Evolutionary conservation across 2,888 invertebrate genomes (phyloP).

Genomic region (Trichacis sp.): DNA sequence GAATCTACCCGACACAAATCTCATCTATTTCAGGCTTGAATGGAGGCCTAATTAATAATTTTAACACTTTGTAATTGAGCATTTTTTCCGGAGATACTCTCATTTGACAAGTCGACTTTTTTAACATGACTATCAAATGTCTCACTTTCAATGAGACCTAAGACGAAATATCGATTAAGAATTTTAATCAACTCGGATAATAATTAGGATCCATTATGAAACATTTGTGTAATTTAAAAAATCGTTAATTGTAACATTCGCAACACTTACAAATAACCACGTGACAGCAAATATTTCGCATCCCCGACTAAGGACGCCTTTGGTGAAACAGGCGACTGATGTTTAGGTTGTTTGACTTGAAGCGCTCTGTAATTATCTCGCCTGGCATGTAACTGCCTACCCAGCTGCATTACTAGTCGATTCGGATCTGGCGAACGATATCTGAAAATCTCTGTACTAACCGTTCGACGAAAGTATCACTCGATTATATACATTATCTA

Average conservation of each 20-base stretch:
- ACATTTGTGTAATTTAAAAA: too few relatives aligned
- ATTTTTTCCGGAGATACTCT: too few relatives aligned
- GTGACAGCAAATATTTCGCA: constrained; percentile 41
- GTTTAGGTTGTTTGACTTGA: constrained; percentile 68
- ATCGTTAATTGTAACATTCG: neutral
- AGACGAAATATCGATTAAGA: too few relatives aligned
- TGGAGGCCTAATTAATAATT: neutral
- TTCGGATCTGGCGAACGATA: constrained; percentile 51
- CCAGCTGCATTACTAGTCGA: constrained; percentile 61
- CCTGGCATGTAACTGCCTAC: constrained; percentile 66
- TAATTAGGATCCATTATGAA: too few relatives aligned
- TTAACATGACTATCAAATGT: too few relatives aligned
- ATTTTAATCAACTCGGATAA: too few relatives aligned
- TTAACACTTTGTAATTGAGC: neutral
- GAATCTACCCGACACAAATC: neutral
- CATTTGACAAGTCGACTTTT: too few relatives aligned
- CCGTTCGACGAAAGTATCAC: constrained; percentile 41
- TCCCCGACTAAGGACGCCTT: constrained; percentile 51
- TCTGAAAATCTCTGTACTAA: constrained; percentile 43
- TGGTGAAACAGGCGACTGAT: constrained; percentile 54
- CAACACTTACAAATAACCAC: constrained; percentile 24
- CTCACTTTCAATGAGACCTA: too few relatives aligned
- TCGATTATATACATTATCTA: constrained; percentile 19
- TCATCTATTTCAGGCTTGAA: constrained; percentile 6
- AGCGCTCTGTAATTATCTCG: constrained; percentile 68